Evolutionary conservation across 35 echinoderm and acorn worm species (phyloP), one percentile per base, ranked within the genome.

Genomic region (Lytechinus pictus): DNA sequence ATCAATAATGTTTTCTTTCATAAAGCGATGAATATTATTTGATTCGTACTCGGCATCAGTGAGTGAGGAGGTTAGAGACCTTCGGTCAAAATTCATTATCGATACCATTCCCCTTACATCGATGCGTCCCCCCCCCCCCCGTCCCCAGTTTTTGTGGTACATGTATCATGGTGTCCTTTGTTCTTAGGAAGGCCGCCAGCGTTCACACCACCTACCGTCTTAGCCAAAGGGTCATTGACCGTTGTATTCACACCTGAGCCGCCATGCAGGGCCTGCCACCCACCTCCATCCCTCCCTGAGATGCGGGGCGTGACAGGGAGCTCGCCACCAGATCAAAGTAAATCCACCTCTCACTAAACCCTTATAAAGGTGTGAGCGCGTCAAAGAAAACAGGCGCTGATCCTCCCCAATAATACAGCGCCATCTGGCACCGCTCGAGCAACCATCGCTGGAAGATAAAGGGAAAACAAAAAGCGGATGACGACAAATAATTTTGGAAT

Each of bases 271-370:
- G 66, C 66, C n/a, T 24, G 66, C 66, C 66, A 79, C 66, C 66
- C 66, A n/a, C 66, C 66, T 79, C 3, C 14, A 71, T 71, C 14
- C 14, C 12, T 60, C 4, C 66, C 21, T 16, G n/a, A 79, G 66
- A 79, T 24, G n/a, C 66, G 66, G 66, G 66, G 66, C 66, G 66
- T 79, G 66, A 79, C 66, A 79, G 66, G 52, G 88, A 44, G 88
- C 88, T 33, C 88, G 88, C 88, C 27, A 90, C 88, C 4, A 90
- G 88, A 90, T 90, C 88, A 90, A 90, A 90, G 88, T 27, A 90
- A 90, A 90, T 90, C 88, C 88, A 28, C 52, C 88, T 54, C 88
- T 90, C 66, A n/a, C 66, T 5, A 79, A 10, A 19, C 66, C n/a
- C 88, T 4, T 3, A 14, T 33, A 90, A 90, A 90, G 88, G 88